Evolutionary conservation across 2,797 vertebrate genomes (phyloP), one percentile per base, ranked within the genome.

Genomic region (Typhlichthys eigenmanni): DNA sequence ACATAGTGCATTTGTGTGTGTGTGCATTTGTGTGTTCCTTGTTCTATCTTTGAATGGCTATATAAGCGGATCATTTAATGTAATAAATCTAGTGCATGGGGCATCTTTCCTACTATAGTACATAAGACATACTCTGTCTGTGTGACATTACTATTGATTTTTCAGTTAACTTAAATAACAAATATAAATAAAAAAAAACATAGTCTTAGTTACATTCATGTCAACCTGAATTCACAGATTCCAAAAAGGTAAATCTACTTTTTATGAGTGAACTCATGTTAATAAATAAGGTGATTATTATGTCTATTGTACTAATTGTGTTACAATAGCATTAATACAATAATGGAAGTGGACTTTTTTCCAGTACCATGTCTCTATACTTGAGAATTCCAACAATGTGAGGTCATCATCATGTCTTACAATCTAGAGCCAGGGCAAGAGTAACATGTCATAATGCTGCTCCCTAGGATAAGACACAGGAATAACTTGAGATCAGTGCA

Each of bases 121-220:
- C 93, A 93, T 93, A 92, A 93, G 91, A 94, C 92, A 93, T 93
- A 94, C 92, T 93, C 92, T 93, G 92, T 85, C 87, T 92, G 89
- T 91, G 85, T 89, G 89, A 93, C 90, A 92, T 88, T 90, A 81
- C 84, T 84, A 89, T 87, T 90, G 78, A 89, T 89, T 87, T 89
- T 89, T 84, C 90, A 87, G 89, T 84, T 87, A 90, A 80, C 91
- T 91, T 91, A 90, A 92, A 92, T 88, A 91, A 91, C 91, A 90
- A 48, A 88, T 86, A 61, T 86, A 66, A 83, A 60, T 76, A 75
- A 82, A 72, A 87, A 81, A 86, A 89, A 86, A 91, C 92, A 92
- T 85, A 91, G 84, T 92, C 83, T 92, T 85, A 89, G 86, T 93
- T 94, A 93, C 93, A 94, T 94, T 94, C 93, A 94, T 92, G 90